Evolutionary conservation across 1,140 invertebrate species (phyloP).

Genomic region (Caenorhabditis briggsae): DNA sequence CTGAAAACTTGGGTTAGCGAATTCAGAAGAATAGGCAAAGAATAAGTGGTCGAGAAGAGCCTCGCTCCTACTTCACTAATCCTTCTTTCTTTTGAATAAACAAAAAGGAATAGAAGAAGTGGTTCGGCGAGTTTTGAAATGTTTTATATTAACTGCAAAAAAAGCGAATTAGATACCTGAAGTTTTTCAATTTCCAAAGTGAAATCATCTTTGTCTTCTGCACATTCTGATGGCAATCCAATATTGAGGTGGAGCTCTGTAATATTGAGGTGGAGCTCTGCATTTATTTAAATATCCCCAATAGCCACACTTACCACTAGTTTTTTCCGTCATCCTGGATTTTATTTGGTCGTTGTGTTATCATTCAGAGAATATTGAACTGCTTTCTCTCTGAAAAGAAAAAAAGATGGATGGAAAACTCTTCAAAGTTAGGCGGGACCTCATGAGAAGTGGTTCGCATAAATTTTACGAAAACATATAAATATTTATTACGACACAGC

Average conservation of each 20-base stretch:
- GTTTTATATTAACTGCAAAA: not conserved
- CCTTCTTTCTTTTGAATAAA: constrained; percentile 45
- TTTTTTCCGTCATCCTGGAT: not conserved
- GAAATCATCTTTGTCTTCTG: constrained; percentile 34
- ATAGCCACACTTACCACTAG: not conserved
- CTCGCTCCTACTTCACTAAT: constrained; percentile 39
- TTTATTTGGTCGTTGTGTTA: not conserved
- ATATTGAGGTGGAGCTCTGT: constrained; percentile 2
- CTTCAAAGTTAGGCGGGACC: not conserved
- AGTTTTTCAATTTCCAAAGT: constrained; percentile 44
- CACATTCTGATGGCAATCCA: not conserved
- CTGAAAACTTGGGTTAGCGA: constrained; percentile 46
- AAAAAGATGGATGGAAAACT: not conserved
- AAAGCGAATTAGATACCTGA: constrained; percentile 15
- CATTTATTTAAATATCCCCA: not conserved
- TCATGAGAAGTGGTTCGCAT: constrained; percentile 6
- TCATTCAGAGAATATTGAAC: constrained; percentile 34
- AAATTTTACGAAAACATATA: constrained; percentile 47
- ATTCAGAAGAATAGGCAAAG: constrained; percentile 21
- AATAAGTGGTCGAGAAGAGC: constrained; percentile 36
- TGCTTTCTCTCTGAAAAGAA: constrained; percentile 24
- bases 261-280: not conserved
- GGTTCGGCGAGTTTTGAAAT: constrained; percentile 16
- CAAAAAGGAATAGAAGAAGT: constrained; percentile 41
- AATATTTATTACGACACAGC: constrained; percentile 40